These are phyloP conservation scores for Taxidea taxus DNA, from an alignment of 2,113 vertebrate genomes.

Conservation along the genomic window DNA sequence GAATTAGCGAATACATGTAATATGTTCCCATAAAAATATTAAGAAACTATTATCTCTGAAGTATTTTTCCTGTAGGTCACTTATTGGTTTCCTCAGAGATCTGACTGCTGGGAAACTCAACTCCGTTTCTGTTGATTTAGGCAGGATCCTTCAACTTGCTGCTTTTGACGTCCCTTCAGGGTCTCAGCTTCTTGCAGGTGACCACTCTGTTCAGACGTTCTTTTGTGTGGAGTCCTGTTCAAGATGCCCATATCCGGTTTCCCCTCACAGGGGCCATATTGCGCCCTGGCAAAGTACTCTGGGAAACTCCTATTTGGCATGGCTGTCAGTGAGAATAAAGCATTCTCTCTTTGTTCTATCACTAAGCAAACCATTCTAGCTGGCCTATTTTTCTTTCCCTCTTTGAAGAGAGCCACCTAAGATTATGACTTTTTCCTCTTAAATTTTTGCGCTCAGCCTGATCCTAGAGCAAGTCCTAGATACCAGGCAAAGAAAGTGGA, in stretches of 20 bases:
- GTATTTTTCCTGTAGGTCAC: background rate
- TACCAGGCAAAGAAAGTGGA: background rate
- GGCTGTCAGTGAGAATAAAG: background rate
- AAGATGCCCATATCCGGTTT: too few species aligned
- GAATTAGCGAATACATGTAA: background rate
- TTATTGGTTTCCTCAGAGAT: background rate
- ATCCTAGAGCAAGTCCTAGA: background rate
- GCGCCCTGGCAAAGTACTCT: background rate
- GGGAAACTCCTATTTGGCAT: background rate
- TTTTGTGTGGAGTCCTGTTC: background rate
- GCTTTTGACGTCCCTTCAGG: too few species aligned
- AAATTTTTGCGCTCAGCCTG: background rate
- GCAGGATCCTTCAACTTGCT: background rate
- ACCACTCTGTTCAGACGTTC: background rate
- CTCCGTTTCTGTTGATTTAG: background rate
- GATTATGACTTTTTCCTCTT: background rate
- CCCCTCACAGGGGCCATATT: fast-evolving
- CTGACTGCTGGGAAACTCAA: background rate
- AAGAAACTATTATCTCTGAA: background rate
- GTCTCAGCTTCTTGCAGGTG: background rate
- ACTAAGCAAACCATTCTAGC: background rate
- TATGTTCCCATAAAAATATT: background rate
- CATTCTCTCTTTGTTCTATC: background rate
- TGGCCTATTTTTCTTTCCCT: background rate
- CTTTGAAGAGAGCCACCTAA: background rate